Conservation (phyloP, 2,888 invertebrate genomes). For the Callyntrura sp. region DNA sequence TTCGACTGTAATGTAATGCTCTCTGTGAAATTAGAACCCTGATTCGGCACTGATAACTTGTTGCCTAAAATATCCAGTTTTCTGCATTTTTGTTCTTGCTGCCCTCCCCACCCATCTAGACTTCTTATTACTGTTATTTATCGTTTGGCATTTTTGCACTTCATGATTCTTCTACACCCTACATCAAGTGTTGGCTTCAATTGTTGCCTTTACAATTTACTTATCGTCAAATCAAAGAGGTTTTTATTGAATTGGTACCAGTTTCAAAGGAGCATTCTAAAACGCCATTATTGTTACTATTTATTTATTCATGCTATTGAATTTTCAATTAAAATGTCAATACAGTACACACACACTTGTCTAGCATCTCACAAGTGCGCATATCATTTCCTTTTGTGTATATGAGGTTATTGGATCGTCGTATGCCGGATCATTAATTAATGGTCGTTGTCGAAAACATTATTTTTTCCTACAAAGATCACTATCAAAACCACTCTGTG, state of each 20-base stretch:
- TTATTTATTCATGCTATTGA: neutral
- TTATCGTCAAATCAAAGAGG: too few species aligned
- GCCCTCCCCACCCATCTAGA: too few species aligned
- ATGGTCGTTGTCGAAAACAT: conserved; percentile 11
- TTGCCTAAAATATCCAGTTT: too few species aligned
- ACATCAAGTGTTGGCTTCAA: neutral
- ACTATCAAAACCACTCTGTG: conserved; percentile 26
- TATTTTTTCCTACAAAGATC: conserved; percentile 26
- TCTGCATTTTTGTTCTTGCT: too few species aligned
- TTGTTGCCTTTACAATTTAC: too few species aligned
- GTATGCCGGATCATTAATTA: conserved; percentile 46
- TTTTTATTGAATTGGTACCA: too few species aligned
- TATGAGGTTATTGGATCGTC: conserved; percentile 48
- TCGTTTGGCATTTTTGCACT: neutral
- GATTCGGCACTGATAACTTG: too few species aligned
- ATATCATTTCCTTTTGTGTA: neutral
- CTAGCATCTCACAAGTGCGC: neutral
- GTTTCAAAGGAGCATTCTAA: neutral
- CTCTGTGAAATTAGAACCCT: too few species aligned
- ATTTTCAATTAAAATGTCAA: neutral
- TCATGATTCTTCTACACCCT: neutral
- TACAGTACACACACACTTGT: neutral
- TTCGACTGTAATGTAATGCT: neutral
- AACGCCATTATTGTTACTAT: neutral
- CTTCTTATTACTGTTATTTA: too few species aligned